Evolutionary conservation across 2,113 vertebrate species (phyloP).

Genomic region (Tragulus kanchil): DNA sequence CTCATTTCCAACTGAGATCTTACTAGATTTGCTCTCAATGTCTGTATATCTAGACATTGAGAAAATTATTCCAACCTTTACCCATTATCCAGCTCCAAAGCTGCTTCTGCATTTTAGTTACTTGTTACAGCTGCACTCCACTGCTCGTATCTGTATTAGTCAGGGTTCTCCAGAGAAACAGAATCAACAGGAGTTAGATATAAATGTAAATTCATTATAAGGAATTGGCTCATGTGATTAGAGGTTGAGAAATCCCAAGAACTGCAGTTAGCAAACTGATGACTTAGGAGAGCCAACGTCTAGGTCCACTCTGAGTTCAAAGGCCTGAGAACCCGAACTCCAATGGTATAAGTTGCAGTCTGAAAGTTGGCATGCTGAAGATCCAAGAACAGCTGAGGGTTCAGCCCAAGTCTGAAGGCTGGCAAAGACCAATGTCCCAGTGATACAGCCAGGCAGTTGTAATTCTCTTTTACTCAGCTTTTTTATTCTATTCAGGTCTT

Average conservation of each 20-base stretch:
- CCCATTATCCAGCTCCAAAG: background rate
- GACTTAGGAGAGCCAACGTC: background rate
- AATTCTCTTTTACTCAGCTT: background rate
- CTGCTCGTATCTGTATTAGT: background rate
- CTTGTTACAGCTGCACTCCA: background rate
- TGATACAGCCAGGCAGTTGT: background rate
- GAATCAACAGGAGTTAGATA: background rate
- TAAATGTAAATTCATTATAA: background rate
- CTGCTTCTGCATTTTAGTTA: background rate
- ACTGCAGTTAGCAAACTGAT: background rate
- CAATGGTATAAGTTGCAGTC: background rate
- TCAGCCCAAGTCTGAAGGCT: background rate
- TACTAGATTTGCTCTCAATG: background rate
- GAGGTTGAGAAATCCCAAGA: background rate
- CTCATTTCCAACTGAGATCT: background rate
- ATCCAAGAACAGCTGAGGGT: background rate
- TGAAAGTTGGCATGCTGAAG: background rate
- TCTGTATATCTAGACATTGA: background rate
- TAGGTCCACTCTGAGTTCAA: background rate
- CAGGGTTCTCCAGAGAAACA: background rate
- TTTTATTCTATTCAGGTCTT: background rate
- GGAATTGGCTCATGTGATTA: background rate
- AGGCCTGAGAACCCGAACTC: background rate
- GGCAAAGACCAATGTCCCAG: background rate
- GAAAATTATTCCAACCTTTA: constrained; percentile 36